Conservation (phyloP, 2,888 invertebrate genomes). For the Oscheius onirici region DNA sequence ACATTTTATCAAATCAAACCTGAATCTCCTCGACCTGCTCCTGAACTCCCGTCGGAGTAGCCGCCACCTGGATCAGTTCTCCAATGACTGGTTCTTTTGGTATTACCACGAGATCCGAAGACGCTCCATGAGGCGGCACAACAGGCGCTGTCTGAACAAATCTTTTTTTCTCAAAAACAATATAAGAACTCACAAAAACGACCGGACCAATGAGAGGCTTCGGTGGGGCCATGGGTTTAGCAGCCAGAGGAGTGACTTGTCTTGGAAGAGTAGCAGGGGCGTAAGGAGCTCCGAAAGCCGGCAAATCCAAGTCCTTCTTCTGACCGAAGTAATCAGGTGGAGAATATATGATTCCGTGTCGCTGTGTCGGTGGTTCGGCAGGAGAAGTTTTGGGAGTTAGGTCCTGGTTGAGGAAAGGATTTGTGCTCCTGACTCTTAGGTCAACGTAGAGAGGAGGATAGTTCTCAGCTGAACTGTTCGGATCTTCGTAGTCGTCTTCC, state of each 20-base stretch:
- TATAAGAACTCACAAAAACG: conserved; percentile 1
- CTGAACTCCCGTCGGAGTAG: background rate
- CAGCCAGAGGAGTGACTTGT: conserved; percentile 34
- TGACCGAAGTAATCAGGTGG: background rate
- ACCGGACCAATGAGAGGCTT: conserved; percentile 5
- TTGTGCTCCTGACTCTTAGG: conserved; percentile 13
- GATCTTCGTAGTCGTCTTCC: conserved; percentile 55
- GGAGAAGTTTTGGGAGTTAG: conserved; percentile 34
- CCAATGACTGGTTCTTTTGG: conserved; percentile 14
- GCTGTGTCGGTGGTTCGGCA: background rate
- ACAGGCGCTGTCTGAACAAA: background rate
- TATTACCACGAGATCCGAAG: background rate
- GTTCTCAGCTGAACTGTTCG: background rate
- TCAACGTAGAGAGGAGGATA: conserved; percentile 18
- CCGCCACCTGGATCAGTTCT: conserved; percentile 24
- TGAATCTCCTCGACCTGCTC: too few relatives aligned
- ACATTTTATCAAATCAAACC: too few relatives aligned
- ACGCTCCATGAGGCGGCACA: background rate
- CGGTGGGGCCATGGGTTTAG: conserved; percentile 2
- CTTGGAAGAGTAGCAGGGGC: conserved; percentile 54
- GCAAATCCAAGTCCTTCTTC: background rate
- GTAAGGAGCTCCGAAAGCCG: conserved; percentile 24
- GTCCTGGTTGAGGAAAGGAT: conserved; percentile 33
- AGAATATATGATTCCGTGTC: background rate
- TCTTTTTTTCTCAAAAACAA: background rate